A percentile compares a stretch with the other conserved stretches of the same genome.
Evolutionary conservation across 2,113 vertebrate genomes (phyloP).

Genomic region (Gallinago jamesoni): DNA sequence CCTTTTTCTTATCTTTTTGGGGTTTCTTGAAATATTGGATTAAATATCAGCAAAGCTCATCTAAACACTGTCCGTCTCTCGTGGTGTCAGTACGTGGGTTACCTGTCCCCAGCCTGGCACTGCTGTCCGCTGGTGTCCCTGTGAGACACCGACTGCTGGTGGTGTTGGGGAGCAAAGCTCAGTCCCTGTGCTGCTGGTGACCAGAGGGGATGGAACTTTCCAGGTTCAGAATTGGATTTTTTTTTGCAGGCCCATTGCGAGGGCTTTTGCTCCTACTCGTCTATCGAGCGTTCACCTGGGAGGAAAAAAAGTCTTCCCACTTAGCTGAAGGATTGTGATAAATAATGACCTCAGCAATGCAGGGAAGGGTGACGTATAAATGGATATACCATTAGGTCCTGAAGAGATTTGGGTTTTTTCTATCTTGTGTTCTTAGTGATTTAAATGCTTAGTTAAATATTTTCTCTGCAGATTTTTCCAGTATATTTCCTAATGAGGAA

Average conservation of each 20-base stretch:
- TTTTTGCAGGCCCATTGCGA: neutral
- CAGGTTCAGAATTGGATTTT: neutral
- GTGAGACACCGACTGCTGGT: accelerated
- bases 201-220: neutral
- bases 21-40: neutral
- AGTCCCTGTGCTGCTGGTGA: neutral
- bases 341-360: neutral
- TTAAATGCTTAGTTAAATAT: neutral
- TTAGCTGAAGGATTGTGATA: neutral
- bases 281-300: neutral
- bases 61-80: neutral
- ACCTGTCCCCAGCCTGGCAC: neutral
- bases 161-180: neutral
- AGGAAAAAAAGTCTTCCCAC: neutral
- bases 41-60: neutral
- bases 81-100: neutral
- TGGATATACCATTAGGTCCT: neutral
- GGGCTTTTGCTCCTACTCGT: neutral
- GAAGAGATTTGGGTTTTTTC: neutral
- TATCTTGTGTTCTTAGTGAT: neutral
- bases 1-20: neutral
- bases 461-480: neutral
- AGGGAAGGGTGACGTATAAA: too few relatives aligned
- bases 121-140: too few relatives aligned
- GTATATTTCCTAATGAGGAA: neutral